Percentiles rank a stretch among this genome's conserved stretches.
Evolutionary conservation across 2,113 vertebrate species (phyloP).

Genomic region (Cricetomys ansorgei): DNA sequence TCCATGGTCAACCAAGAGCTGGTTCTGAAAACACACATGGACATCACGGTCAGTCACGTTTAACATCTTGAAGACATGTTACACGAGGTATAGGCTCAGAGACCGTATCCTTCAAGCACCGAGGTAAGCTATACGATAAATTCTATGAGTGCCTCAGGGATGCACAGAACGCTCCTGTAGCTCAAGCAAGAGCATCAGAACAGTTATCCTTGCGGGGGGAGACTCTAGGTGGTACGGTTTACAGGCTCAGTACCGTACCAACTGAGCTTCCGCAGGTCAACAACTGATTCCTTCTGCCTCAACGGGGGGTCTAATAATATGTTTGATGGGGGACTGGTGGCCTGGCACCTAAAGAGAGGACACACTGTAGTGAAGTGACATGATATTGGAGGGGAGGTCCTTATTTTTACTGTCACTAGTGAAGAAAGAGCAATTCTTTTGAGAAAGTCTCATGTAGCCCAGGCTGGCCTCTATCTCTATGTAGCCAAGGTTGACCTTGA

Average conservation of each 20-base stretch:
- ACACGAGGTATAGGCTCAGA: neutral
- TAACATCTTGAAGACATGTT: neutral
- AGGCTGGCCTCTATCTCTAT: neutral
- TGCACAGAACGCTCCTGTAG: neutral
- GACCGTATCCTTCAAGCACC: neutral
- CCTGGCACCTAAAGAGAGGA: neutral
- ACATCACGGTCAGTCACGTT: slow-evolving; percentile 10
- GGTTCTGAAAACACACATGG: slow-evolving; percentile 88
- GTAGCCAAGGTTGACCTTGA: neutral
- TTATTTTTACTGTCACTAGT: neutral
- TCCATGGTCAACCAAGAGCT: slow-evolving; percentile 95
- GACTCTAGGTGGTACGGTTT: neutral
- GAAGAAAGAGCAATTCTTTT: neutral
- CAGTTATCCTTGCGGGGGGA: neutral
- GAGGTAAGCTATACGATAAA: neutral
- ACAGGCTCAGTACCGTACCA: neutral
- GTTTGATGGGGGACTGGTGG: neutral
- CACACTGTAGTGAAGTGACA: neutral
- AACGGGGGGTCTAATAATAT: neutral
- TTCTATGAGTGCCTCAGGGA: neutral
- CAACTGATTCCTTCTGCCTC: neutral
- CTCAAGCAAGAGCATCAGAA: neutral
- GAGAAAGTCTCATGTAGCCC: neutral
- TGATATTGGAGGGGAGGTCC: neutral
- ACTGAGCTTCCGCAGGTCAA: neutral